Base-by-base conservation (phyloP, 2,797 vertebrate genomes). In the Petrocephalus schoutedeni region DNA sequence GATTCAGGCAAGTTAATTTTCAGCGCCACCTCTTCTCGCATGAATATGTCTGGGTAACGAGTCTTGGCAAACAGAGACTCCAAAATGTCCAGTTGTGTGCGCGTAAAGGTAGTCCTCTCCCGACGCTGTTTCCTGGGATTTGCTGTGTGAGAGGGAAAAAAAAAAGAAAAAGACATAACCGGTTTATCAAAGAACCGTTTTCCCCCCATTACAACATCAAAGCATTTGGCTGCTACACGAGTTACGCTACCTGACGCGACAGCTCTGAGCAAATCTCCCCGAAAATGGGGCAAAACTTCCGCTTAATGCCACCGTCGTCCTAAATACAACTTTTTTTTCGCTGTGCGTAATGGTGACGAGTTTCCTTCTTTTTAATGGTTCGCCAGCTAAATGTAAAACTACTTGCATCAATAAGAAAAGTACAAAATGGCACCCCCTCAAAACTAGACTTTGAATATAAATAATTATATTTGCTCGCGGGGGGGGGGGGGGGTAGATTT, bases 1-100 rank as follows among this genome's bases (percentile, higher is more conserved):
- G 98, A 99, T 92, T 99, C 98, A 0, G 98, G 98, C 91, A 99
- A 94, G 92, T 99, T 99, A 93, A 99, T 99, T 91, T 99, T 99
- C 90, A 99, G 95, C 4, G 97, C 98, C 93, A 92, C 97, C 89
- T 98, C 97, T 89, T 98, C 97, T 0, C 97, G 90, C 97, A 98
- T 98, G 93, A 98, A 98, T 90, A 98, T 98, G 92, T 98, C 97
- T 0, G 97, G 97, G 92, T 98, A 98, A 53, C 97, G 96, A 14
- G 97, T 98, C 92, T 97, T 98, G 53, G 95, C 94, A 88, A 98
- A 98, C 85, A 98, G 94, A 2, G 96, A 95, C 93, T 98, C 97
- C 89, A 98, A 91, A 0, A 98, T 96, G 91, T 98, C 97, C 90
- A 98, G 93, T 92, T 98, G 97, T 0, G 97, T 97, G 82, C 97